phyloP scores from a whole-genome alignment of 2,113 vertebrate species.

The Takifugu flavidus region DNA sequence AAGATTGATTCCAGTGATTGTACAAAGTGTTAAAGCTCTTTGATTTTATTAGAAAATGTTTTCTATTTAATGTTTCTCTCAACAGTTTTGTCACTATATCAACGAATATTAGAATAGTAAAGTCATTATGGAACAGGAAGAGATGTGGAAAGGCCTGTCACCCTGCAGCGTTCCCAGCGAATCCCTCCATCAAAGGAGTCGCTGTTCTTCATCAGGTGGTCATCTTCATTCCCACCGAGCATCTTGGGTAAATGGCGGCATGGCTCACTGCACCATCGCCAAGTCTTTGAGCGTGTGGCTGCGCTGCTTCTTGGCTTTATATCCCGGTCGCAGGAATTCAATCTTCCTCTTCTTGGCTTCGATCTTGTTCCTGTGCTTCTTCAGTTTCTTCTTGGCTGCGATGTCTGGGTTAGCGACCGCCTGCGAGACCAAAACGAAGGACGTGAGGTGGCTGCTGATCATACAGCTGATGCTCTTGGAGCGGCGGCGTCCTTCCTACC shows the following conservation, averaged over 20 bases:
- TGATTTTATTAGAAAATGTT: constrained; percentile 13
- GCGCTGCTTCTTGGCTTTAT: constrained; percentile 87
- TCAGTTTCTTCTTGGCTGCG: constrained; percentile 92
- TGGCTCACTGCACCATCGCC: constrained; percentile 83
- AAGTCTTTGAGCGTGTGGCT: constrained; percentile 82
- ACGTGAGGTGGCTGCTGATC: neutral
- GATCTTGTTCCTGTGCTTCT: constrained; percentile 90
- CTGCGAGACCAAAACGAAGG: constrained; percentile 54
- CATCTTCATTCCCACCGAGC: neutral
- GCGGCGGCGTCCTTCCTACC: constrained; percentile 64
- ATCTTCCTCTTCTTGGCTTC: constrained; percentile 94
- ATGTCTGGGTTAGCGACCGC: constrained; percentile 91
- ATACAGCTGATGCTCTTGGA: accelerated
- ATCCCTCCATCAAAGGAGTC: constrained; percentile 2
- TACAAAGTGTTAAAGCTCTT: constrained; percentile 9
- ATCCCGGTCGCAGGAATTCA: constrained; percentile 81
- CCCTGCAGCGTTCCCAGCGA: neutral
- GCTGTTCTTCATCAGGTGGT: neutral
- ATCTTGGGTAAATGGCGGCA: neutral
- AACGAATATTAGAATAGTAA: no score
- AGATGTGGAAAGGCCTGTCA: neutral
- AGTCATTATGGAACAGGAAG: neutral
- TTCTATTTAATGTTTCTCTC: constrained; percentile 27
- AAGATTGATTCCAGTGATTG: constrained; percentile 49
- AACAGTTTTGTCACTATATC: neutral